Evolutionary conservation across 2,113 vertebrate genomes (phyloP).

Genomic region (Menidia beryllina): DNA sequence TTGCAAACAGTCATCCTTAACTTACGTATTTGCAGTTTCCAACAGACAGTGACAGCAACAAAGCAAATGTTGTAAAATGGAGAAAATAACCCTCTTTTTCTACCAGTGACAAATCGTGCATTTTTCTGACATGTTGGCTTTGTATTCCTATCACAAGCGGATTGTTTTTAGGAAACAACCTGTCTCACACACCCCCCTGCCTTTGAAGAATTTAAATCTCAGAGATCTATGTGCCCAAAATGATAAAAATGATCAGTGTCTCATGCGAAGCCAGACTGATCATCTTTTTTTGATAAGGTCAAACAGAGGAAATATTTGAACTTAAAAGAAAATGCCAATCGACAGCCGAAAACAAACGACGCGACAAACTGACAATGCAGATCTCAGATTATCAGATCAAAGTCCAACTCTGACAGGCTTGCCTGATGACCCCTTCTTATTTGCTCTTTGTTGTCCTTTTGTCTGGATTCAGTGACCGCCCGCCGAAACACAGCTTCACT

Average conservation of each 20-base stretch:
- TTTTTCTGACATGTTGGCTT: constrained; percentile 10
- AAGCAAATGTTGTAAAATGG: constrained; percentile 16
- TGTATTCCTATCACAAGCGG: constrained; percentile 28
- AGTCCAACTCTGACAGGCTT: constrained; percentile 49
- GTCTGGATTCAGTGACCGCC: constrained; percentile 46
- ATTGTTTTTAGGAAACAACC: constrained; percentile 42
- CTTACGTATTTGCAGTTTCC: constrained; percentile 2
- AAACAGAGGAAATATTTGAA: constrained; percentile 55
- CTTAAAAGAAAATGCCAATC: too few species aligned
- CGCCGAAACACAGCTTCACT: constrained; percentile 56
- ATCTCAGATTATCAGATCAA: constrained; percentile 42
- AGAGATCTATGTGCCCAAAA: constrained; percentile 38
- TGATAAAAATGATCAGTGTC: constrained; percentile 53
- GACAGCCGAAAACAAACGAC: constrained; percentile 54
- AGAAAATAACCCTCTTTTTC: not conserved
- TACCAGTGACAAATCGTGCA: constrained; percentile 12
- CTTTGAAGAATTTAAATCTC: constrained; percentile 64
- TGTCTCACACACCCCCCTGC: constrained; percentile 37
- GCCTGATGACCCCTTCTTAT: constrained; percentile 46
- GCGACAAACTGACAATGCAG: constrained; percentile 42
- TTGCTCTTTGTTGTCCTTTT: constrained; percentile 10
- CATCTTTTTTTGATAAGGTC: constrained; percentile 62
- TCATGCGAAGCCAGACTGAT: constrained; percentile 44
- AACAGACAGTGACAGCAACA: constrained; percentile 26
- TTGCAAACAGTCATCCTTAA: not conserved